Base-by-base conservation (phyloP, 1,140 invertebrate species). In the Hetaerina americana region DNA sequence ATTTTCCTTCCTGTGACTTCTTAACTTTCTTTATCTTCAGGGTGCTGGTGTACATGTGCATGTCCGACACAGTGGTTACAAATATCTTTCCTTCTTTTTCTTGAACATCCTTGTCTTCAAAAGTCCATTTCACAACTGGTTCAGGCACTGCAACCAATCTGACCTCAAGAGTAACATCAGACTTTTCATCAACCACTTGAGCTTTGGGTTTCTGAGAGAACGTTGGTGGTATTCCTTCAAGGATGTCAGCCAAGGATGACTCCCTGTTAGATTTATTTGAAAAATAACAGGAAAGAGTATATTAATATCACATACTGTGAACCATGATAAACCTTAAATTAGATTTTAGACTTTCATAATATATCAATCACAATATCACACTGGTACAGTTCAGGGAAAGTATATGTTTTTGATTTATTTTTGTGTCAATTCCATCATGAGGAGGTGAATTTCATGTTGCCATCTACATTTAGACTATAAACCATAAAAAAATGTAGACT, bases 181-280 rank as follows among this genome's bases (percentile, higher is more conserved):
- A 86, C 26, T 87, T 88, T 82, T 94, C 91, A 74, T 92, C 86
- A 0, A 93, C 91, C 76, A 89, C 92, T 80, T 91, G 90, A 0
- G 90, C 88, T 79, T 92, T 91, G 0, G 93, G 92, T 79, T 93
- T 91, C 67, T 90, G 88, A 5, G 92, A 92, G 80, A 96, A 96
- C n/a, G 92, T 95, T 29, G 94, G 94, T 68, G 92, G 93, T 78
- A 96, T 94, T 57, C 93, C 93, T 84, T 97, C 93, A 66, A 95
- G 81, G 70, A 95, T 94, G 78, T 96, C 93, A 8, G 91, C 92
- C 66, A 96, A 81, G 0, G 93, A 96, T 12, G 94, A 96, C 82
- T 95, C 93, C 77, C 93, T 86, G 75, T 2, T 57, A n/a, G n/a
- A n/a, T n/a, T n/a, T n/a, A n/a, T n/a, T n/a, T n/a, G n/a, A n/a